Evolutionary conservation across 2,113 vertebrate genomes (phyloP).

Genomic region (Scatophagus argus): DNA sequence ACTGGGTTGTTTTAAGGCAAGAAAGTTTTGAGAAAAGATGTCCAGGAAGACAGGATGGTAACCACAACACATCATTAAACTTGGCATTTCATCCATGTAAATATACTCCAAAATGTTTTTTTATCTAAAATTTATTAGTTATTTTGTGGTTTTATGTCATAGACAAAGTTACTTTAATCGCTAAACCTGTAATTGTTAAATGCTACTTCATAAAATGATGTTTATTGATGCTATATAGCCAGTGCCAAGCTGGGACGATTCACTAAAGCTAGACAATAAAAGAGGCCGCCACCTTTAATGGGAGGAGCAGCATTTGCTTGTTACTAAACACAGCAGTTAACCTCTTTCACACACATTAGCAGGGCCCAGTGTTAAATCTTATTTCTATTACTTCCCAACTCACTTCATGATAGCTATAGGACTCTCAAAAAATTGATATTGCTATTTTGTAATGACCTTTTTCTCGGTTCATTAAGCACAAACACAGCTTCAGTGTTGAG

Average conservation of each 20-base stretch:
- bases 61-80: constrained; percentile 43
- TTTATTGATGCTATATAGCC: constrained; percentile 75
- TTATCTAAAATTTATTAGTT: constrained; percentile 40
- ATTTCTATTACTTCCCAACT: constrained; percentile 78
- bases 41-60: constrained; percentile 20
- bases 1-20: constrained; percentile 9
- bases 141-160: constrained; percentile 46
- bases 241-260: constrained; percentile 73
- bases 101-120: constrained; percentile 44
- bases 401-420: constrained; percentile 76
- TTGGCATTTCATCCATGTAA: constrained; percentile 44
- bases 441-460: constrained; percentile 78
- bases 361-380: constrained; percentile 78
- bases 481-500: constrained; percentile 62
- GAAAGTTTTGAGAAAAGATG: constrained; percentile 26
- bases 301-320: constrained; percentile 74
- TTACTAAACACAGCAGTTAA: constrained; percentile 83
- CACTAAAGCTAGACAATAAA: constrained; percentile 77
- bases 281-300: constrained; percentile 73
- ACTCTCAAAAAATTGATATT: constrained; percentile 71
- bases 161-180: constrained; percentile 60
- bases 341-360: constrained; percentile 79
- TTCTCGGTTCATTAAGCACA: constrained; percentile 81
- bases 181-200: constrained; percentile 63
- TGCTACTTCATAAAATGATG: constrained; percentile 74